Conservation (phyloP, 1,140 invertebrate species). For the Eupristina koningsbergeri region DNA sequence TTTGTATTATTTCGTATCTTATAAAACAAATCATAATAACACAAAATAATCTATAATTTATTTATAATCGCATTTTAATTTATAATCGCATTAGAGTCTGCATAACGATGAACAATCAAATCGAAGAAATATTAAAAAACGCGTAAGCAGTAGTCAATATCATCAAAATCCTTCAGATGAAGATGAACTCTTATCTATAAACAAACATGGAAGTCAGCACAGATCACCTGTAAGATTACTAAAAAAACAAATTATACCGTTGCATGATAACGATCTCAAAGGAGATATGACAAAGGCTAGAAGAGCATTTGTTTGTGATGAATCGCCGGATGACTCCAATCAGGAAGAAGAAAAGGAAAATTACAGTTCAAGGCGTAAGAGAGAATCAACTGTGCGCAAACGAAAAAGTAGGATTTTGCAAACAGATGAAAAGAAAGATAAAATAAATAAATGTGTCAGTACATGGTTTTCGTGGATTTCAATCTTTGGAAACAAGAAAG, state of each 20-base stretch:
- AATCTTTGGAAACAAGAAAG: slow-evolving; percentile 57
- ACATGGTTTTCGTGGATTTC: slow-evolving; percentile 65
- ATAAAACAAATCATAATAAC: not conserved
- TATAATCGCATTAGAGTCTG: not conserved
- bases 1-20: not conserved
- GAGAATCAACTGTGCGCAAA: slow-evolving; percentile 45
- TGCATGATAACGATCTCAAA: slow-evolving; percentile 65
- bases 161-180: slow-evolving; percentile 58
- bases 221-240: slow-evolving; percentile 35
- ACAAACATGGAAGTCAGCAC: not conserved
- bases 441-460: slow-evolving; percentile 25
- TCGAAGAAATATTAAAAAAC: slow-evolving; percentile 31
- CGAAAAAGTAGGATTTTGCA: slow-evolving; percentile 52
- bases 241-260: slow-evolving; percentile 69
- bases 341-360: slow-evolving; percentile 49
- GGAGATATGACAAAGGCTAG: slow-evolving; percentile 66
- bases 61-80: not conserved
- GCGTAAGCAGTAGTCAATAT: slow-evolving; percentile 52
- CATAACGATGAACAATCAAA: not conserved
- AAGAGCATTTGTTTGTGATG: slow-evolving; percentile 57
- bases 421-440: slow-evolving; percentile 52
- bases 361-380: slow-evolving; percentile 10
- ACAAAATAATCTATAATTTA: too few species aligned
- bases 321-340: slow-evolving; percentile 54
- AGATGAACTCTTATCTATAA: not conserved